phyloP scores from a whole-genome alignment of 2,888 invertebrate genomes.

The Siphlonurus alternatus region DNA sequence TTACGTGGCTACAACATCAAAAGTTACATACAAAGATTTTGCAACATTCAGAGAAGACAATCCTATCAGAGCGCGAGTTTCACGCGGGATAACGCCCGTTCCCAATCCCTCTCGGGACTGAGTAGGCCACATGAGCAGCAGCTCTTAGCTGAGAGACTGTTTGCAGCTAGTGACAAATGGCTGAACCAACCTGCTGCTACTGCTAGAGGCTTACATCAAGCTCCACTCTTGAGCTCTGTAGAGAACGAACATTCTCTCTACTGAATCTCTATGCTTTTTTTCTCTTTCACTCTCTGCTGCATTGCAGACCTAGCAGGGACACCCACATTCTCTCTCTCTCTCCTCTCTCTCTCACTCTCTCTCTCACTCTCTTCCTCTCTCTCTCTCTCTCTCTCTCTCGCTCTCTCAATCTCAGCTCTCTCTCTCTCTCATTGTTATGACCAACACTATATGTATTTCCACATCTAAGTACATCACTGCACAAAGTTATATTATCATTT shows the following conservation, averaged over 20 bases:
- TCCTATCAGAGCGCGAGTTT: background rate
- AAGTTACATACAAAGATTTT: background rate
- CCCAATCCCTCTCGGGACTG: background rate
- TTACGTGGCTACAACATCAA: background rate
- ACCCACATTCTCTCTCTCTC: background rate
- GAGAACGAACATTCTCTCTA: conserved; percentile 5
- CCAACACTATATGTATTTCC: too few species aligned
- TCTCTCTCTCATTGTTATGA: background rate
- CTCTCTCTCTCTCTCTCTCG: background rate
- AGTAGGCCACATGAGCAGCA: too few species aligned
- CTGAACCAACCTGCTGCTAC: background rate
- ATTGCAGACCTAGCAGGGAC: too few species aligned
- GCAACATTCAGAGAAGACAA: background rate
- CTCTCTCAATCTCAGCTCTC: background rate
- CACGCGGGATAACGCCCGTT: background rate
- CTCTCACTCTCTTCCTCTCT: background rate
- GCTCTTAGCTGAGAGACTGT: too few species aligned
- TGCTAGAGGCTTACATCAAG: background rate
- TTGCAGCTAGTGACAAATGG: background rate
- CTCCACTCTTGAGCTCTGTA: background rate
- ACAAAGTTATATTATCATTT: background rate
- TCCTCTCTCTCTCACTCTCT: conserved; percentile 6
- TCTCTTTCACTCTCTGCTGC: too few species aligned
- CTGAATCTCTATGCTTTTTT: conserved; percentile 16
- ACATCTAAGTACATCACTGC: too few species aligned